phyloP scores from a whole-genome alignment of 2,797 vertebrate genomes.

The Meriones psammophilus region DNA sequence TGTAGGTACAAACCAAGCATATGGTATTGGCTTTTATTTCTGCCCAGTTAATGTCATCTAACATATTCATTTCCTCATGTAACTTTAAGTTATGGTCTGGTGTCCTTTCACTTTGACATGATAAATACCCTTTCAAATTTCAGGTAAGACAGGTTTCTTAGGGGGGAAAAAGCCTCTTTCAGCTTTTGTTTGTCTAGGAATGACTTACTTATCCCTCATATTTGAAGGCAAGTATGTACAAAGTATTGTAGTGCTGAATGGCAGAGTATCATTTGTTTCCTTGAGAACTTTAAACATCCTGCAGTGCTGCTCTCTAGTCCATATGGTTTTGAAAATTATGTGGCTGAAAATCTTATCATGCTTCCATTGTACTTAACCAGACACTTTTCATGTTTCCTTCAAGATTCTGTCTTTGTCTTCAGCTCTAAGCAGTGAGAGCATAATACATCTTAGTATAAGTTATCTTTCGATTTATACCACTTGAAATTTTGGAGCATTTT shows the following conservation, averaged over 20 bases:
- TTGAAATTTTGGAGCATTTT: not conserved
- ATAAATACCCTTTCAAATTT: not conserved
- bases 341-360: not conserved
- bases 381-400: not conserved
- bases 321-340: not conserved
- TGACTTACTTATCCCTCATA: not conserved
- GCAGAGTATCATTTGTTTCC: not conserved
- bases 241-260: not conserved
- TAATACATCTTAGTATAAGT: not conserved
- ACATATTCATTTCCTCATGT: slow-evolving; percentile 4
- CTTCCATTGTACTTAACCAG: not conserved
- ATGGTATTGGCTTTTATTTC: not conserved
- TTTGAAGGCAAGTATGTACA: not conserved
- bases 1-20: not conserved
- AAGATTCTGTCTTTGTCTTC: not conserved
- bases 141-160: not conserved
- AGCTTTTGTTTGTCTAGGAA: slow-evolving; percentile 25
- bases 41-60: not conserved
- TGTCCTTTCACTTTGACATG: not conserved
- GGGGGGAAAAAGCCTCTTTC: not conserved
- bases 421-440: not conserved
- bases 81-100: not conserved
- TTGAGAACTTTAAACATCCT: not conserved
- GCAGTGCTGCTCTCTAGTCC: not conserved
- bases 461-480: not conserved